Conservation (phyloP, 2,888 invertebrate species). For the Heterodera filipjevi region DNA sequence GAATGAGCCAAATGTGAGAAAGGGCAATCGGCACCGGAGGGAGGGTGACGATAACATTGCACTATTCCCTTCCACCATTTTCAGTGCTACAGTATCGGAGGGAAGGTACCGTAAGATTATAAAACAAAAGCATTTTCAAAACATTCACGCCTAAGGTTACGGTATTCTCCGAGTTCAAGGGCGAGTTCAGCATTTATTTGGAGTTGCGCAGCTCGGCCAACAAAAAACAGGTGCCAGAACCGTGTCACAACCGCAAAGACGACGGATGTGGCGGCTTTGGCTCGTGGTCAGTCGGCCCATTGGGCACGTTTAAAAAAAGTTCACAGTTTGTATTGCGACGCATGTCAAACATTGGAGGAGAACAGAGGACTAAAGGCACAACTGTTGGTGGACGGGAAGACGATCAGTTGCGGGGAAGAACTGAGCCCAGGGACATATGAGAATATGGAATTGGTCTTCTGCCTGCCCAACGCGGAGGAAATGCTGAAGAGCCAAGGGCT, state of each 20-base stretch:
- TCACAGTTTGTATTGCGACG: constrained; percentile 63
- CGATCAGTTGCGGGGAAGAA: constrained; percentile 58
- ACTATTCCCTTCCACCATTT: neutral
- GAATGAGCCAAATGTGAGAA: constrained; percentile 32
- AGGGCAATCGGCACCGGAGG: neutral
- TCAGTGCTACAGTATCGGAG: constrained; percentile 56
- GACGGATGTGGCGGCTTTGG: constrained; percentile 64
- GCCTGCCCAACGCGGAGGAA: constrained; percentile 61
- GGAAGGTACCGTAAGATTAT: constrained; percentile 33
- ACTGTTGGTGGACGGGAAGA: constrained; percentile 58
- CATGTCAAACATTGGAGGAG: constrained; percentile 57
- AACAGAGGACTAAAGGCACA: constrained; percentile 58
- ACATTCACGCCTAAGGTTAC: constrained; percentile 43
- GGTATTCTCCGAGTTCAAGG: constrained; percentile 60
- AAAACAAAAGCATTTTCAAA: neutral
- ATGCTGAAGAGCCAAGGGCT: constrained; percentile 60
- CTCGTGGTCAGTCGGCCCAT: constrained; percentile 50
- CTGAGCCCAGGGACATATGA: constrained; percentile 60
- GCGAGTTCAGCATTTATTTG: constrained; percentile 63
- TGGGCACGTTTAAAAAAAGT: neutral
- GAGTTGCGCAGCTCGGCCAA: constrained; percentile 60
- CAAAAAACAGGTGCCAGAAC: constrained; percentile 61
- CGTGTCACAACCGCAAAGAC: constrained; percentile 53
- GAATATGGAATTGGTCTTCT: constrained; percentile 61
- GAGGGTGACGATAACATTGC: neutral